Evolutionary conservation across 2,888 invertebrate genomes (phyloP), one percentile per base, ranked within the genome.

Genomic region (Himalopsyche anomala): DNA sequence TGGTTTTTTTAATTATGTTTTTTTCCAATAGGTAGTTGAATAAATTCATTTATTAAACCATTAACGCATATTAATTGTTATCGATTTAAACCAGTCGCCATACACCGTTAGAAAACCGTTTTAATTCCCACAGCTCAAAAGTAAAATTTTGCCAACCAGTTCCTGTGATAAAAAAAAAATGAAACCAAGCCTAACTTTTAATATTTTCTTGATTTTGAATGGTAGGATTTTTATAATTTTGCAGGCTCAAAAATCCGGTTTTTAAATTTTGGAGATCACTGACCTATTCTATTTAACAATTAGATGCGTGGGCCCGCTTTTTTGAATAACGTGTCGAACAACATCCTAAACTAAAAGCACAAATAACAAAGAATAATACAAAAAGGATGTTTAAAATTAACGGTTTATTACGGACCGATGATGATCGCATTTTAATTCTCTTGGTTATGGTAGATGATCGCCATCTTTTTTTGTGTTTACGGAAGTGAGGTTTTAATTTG

Each of bases 351-450:
- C 74, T 28, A 74, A 74, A 19, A 74, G 28, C 74, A 74, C 36
- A 74, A 36, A 74, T 74, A 74, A 74, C 36, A 15, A 74, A 36
- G 36, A 74, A 38, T 38, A 74, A 36, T 8, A 74, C 74, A 74
- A 74, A 74, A 74, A 74, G 74, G 74, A 74, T 74, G 74, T 74
- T 74, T 74, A 36, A 74, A 74, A 36, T 74, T 74, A 74, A 74
- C 74, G 74, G 74, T 74, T 36, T 69, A 74, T 38, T 38, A 74
- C 74, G 74, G 74, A 74, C 36, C 74, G 74, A 36, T 74, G 74
- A 74, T 74, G 74, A 74, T 74, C 74, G 74, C 36, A 36, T 74
- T 74, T 74, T 74, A 74, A 74, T 74, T 74, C 36, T 36, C 5
- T 74, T 38, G 74, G 74, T 74, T 74, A 74, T 74, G 74, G 74